Evolutionary conservation across 2,113 vertebrate genomes (phyloP).

Genomic region (Tenrec ecaudatus): DNA sequence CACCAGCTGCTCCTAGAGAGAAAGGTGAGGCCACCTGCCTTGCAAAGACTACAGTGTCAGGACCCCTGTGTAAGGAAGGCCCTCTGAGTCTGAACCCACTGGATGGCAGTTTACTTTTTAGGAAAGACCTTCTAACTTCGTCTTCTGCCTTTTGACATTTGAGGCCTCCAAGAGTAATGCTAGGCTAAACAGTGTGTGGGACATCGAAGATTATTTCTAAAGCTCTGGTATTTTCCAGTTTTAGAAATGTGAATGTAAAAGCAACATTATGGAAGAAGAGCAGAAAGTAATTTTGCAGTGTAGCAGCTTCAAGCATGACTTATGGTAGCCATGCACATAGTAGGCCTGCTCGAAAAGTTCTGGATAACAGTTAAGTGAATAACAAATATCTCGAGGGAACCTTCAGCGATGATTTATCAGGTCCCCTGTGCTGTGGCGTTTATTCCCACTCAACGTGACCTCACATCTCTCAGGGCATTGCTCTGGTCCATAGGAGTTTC

Average conservation of each 20-base stretch:
- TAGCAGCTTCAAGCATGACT: not conserved
- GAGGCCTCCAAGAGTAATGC: not conserved
- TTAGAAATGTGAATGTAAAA: slow-evolving; percentile 57
- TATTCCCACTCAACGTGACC: not conserved
- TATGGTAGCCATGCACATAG: not conserved
- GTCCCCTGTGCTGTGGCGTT: not conserved
- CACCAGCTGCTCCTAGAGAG: too few species aligned
- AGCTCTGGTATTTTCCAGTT: slow-evolving; percentile 31
- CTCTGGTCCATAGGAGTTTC: not conserved
- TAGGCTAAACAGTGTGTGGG: slow-evolving; percentile 41
- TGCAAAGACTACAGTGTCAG: too few species aligned
- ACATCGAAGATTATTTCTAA: slow-evolving; percentile 57
- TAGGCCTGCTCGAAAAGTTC: not conserved
- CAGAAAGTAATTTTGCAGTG: slow-evolving; percentile 4
- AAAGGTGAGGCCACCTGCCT: too few species aligned
- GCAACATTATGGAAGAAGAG: slow-evolving; percentile 18
- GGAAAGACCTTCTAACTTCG: slow-evolving; percentile 47
- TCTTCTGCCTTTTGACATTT: slow-evolving; percentile 1
- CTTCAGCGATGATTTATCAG: slow-evolving; percentile 3
- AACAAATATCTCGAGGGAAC: not conserved
- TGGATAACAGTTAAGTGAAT: not conserved
- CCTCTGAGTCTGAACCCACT: not conserved
- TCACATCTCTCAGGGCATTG: not conserved
- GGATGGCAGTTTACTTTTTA: not conserved
- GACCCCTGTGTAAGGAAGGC: too few species aligned